Evolutionary conservation across 1,140 invertebrate genomes (phyloP).

Genomic region (Ceratitis capitata): DNA sequence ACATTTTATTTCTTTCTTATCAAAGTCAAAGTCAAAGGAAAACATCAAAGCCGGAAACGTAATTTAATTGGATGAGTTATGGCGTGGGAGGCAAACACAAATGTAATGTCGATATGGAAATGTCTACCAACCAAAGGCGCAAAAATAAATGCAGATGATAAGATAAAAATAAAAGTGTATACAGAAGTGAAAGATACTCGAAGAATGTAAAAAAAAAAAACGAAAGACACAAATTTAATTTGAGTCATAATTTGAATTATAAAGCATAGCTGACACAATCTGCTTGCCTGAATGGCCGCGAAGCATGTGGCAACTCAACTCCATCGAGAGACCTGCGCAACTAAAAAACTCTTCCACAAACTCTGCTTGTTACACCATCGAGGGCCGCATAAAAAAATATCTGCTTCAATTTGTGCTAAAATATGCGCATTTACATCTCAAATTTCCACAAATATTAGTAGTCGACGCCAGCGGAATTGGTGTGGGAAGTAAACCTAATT

Average conservation of each 20-base stretch:
- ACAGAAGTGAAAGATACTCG: neutral
- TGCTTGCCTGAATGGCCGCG: neutral
- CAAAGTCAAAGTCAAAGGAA: neutral
- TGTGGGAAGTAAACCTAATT: conserved; percentile 21
- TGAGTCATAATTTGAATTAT: neutral
- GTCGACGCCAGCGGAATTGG: neutral
- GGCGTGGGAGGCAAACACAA: neutral
- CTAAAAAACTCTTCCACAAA: no score
- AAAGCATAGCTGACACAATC: neutral
- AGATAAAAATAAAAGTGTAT: neutral
- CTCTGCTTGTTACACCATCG: no score
- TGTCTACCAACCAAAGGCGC: neutral
- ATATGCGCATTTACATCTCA: conserved; percentile 12
- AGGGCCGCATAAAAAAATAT: neutral
- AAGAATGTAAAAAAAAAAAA: neutral
- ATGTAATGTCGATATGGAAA: neutral
- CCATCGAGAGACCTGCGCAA: no score
- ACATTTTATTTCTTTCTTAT: no score
- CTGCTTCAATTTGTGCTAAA: conserved; percentile 19
- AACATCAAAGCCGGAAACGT: neutral
- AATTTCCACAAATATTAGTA: conserved; percentile 5
- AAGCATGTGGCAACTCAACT: neutral
- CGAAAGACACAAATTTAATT: neutral
- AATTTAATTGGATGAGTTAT: neutral
- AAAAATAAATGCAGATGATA: neutral